These are phyloP conservation scores for Saxidomus purpurata DNA, from an alignment of 1,140 invertebrate species.

Conservation along the genomic window DNA sequence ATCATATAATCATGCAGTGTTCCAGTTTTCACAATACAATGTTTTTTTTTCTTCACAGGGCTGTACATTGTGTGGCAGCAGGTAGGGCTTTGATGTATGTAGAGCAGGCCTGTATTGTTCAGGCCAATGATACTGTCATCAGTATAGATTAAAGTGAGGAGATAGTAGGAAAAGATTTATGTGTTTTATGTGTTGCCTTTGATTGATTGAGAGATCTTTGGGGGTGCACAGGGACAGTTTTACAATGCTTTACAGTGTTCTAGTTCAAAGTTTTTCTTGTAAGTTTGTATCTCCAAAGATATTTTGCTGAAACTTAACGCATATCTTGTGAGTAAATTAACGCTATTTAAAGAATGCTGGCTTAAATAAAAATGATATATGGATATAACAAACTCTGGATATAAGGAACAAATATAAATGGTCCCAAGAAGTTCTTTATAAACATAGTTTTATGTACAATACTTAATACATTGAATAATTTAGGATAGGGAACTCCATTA, in stretches of 20 bases:
- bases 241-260: neutral
- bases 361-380: too few species aligned
- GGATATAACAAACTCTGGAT: too few species aligned
- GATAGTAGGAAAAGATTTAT: constrained; percentile 19
- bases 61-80: neutral
- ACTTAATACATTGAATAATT: too few species aligned
- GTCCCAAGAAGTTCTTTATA: too few species aligned
- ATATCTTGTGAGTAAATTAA: too few species aligned
- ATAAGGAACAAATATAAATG: too few species aligned
- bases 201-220: neutral
- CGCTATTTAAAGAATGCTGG: too few species aligned
- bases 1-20: neutral
- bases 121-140: neutral
- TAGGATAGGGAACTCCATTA: too few species aligned
- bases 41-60: constrained; percentile 10
- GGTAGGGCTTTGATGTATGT: neutral
- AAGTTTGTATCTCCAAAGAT: too few species aligned
- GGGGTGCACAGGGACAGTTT: neutral
- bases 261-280: too few species aligned
- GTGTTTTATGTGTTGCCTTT: neutral
- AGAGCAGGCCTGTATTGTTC: neutral
- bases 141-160: neutral
- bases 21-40: constrained; percentile 14
- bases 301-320: too few species aligned
- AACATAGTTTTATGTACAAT: too few species aligned